phyloP scores from a whole-genome alignment of 2,113 vertebrate genomes.

The Athene cunicularia region DNA sequence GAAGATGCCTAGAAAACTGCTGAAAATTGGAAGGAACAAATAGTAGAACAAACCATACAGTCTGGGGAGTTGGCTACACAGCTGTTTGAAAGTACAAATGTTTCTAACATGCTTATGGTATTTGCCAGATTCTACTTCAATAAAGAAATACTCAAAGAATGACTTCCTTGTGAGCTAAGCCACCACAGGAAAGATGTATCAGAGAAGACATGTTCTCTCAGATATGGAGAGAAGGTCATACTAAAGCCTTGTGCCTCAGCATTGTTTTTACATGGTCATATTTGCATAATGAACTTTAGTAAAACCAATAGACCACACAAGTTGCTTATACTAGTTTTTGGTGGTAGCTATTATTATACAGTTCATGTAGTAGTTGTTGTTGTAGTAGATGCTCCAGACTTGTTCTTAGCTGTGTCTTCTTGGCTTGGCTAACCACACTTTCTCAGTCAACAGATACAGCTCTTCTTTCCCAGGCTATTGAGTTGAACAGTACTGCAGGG shows the following conservation, averaged over 20 bases:
- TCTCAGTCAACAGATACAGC: background rate
- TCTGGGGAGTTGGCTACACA: background rate
- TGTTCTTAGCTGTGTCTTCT: background rate
- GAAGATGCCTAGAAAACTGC: background rate
- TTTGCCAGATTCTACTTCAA: background rate
- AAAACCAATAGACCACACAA: background rate
- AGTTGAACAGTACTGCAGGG: background rate
- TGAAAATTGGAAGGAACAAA: background rate
- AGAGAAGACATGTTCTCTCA: background rate
- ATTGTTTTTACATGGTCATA: background rate
- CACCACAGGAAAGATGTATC: background rate
- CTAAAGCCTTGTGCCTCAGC: background rate
- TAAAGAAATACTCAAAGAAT: background rate
- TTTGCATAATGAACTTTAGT: background rate
- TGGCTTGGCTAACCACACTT: background rate
- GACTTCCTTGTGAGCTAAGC: background rate
- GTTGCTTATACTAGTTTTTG: background rate
- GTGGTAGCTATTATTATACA: background rate
- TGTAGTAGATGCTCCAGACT: background rate
- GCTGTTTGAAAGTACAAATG: background rate
- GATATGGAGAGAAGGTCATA: background rate
- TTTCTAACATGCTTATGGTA: background rate
- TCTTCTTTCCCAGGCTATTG: background rate
- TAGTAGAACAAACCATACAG: background rate
- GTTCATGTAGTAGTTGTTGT: background rate